phyloP scores from a whole-genome alignment of 92 coral and sea anemone genomes.

The Desmophyllum pertusum region DNA sequence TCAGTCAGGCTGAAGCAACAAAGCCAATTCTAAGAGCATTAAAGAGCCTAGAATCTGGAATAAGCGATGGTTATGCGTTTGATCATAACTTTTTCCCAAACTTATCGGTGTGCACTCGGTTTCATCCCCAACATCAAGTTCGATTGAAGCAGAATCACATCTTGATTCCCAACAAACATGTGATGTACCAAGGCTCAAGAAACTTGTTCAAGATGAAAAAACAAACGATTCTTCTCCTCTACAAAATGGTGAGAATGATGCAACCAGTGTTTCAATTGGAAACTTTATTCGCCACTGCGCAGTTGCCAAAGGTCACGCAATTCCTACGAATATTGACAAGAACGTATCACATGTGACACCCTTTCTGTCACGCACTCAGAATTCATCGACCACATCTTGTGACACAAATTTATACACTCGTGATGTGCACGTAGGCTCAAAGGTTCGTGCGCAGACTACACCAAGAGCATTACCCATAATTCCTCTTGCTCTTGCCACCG shows the following conservation, averaged over 20 bases:
- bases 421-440: neutral
- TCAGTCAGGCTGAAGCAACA: neutral
- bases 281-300: neutral
- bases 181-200: neutral
- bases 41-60: neutral
- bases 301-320: neutral
- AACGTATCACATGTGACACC: neutral
- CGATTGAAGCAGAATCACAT: neutral
- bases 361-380: neutral
- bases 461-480: neutral
- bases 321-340: neutral
- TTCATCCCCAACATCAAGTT: neutral
- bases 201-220: neutral
- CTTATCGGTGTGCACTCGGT: slow-evolving; percentile 57
- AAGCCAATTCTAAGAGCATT: slow-evolving; percentile 25
- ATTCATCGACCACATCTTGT: neutral
- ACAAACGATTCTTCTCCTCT: neutral
- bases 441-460: neutral
- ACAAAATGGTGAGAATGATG: neutral
- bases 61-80: slow-evolving; percentile 53
- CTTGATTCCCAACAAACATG: neutral
- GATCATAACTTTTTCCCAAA: slow-evolving; percentile 66
- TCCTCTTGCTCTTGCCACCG: neutral
- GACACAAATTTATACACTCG: neutral
- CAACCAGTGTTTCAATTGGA: neutral